Evolutionary conservation across 2,797 vertebrate genomes (phyloP).

Genomic region (Sebastes elongatus): DNA sequence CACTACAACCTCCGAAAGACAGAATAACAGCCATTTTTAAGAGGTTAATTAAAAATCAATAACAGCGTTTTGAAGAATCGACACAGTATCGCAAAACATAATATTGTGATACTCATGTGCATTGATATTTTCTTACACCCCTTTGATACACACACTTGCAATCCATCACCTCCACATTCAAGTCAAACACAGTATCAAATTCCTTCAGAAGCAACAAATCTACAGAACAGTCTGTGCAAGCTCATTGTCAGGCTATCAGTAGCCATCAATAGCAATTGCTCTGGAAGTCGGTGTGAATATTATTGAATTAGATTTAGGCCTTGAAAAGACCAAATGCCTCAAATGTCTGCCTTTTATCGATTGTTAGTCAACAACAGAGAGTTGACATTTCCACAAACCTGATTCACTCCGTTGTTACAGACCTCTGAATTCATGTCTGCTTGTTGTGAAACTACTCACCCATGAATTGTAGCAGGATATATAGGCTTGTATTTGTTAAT

Average conservation of each 20-base stretch:
- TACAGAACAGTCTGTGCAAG: not conserved
- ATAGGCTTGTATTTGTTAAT: not conserved
- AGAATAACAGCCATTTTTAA: too few relatives aligned
- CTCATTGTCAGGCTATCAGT: conserved; percentile 46
- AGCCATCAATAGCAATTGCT: conserved; percentile 50
- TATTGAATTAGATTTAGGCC: conserved; percentile 49
- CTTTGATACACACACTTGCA: not conserved
- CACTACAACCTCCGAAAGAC: too few relatives aligned
- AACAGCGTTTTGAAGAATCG: too few relatives aligned
- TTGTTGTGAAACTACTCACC: conserved; percentile 22
- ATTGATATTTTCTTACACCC: too few relatives aligned
- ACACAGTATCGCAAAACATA: too few relatives aligned
- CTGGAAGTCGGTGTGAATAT: conserved; percentile 46
- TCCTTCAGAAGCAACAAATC: conserved; percentile 28
- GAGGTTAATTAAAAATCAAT: too few relatives aligned
- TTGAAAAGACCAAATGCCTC: conserved; percentile 46
- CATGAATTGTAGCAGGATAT: not conserved
- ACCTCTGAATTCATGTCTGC: conserved; percentile 39
- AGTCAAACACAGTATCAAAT: not conserved
- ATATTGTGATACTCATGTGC: not conserved
- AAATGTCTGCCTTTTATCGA: conserved; percentile 50
- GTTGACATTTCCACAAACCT: conserved; percentile 66
- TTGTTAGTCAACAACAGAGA: conserved; percentile 46
- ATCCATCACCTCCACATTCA: not conserved
- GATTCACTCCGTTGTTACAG: conserved; percentile 47